Evolutionary conservation across 2,888 invertebrate species (phyloP).

Genomic region (Phyllotreta striolata): DNA sequence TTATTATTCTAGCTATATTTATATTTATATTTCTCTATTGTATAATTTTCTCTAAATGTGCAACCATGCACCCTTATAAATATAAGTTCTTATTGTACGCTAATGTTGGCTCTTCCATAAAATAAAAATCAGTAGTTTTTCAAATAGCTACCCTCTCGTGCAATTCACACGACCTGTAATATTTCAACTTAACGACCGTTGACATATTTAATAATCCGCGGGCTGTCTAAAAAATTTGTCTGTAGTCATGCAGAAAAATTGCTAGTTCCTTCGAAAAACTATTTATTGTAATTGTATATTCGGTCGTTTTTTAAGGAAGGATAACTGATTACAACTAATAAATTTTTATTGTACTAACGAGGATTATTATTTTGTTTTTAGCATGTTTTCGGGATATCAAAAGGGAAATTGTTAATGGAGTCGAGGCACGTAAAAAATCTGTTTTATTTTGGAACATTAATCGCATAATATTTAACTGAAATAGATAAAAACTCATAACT

Average conservation of each 20-base stretch:
- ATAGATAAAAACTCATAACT: too few species aligned
- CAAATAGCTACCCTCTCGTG: conserved; percentile 36
- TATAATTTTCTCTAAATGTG: too few species aligned
- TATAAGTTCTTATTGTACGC: conserved; percentile 10
- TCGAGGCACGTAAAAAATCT: not conserved
- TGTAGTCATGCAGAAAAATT: conserved; percentile 20
- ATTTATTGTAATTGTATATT: conserved; percentile 8
- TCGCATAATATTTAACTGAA: too few species aligned
- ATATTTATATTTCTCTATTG: too few species aligned
- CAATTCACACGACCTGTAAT: conserved; percentile 36
- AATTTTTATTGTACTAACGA: conserved; percentile 10
- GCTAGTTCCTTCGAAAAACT: not conserved
- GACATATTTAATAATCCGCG: conserved; percentile 37
- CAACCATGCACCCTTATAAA: not conserved
- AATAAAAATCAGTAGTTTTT: conserved; percentile 34
- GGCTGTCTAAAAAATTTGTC: conserved; percentile 13
- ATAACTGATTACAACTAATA: conserved; percentile 14
- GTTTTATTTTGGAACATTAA: too few species aligned
- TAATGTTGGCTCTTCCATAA: conserved; percentile 13
- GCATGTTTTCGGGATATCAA: not conserved
- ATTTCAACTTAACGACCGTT: conserved; percentile 39
- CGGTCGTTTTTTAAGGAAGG: conserved; percentile 1
- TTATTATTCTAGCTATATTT: too few species aligned
- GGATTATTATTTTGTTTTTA: conserved; percentile 2
- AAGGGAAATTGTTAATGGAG: conserved; percentile 3